These are phyloP conservation scores for Corythornis leucogaster DNA, from an alignment of 2,797 vertebrate species.

Conservation along the genomic window DNA sequence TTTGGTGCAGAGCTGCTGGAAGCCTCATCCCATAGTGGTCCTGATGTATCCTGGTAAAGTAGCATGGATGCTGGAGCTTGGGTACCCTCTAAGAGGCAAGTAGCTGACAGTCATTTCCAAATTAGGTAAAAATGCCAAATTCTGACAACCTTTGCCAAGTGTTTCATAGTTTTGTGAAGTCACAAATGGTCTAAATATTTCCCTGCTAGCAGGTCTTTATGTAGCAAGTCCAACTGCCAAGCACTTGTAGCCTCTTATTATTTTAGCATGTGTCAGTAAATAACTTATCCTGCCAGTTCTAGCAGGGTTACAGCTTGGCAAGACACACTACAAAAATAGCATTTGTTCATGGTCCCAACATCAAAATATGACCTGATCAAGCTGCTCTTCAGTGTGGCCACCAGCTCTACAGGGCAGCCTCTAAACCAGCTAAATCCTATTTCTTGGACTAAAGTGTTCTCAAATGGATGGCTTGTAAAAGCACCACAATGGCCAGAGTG, in stretches of 20 bases:
- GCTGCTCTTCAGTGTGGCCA: background rate
- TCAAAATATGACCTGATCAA: background rate
- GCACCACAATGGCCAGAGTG: background rate
- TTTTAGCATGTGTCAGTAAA: constrained; percentile 26
- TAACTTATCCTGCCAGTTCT: constrained; percentile 34
- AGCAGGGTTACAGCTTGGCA: constrained; percentile 18
- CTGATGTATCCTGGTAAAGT: background rate
- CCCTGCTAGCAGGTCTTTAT: background rate
- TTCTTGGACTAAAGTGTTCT: background rate
- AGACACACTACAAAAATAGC: constrained; percentile 28
- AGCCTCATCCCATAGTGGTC: background rate
- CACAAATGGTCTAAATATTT: constrained; percentile 5
- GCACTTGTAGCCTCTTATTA: constrained; percentile 41
- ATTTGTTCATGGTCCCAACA: background rate
- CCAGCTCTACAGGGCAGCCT: background rate
- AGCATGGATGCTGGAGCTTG: background rate
- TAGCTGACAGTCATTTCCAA: background rate
- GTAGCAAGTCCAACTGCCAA: background rate
- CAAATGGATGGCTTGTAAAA: background rate
- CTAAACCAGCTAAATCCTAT: background rate
- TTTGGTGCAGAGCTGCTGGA: background rate
- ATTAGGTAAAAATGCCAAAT: constrained; percentile 19
- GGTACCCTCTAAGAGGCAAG: background rate
- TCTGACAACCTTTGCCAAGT: constrained; percentile 9
- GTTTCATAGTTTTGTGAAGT: background rate